phyloP scores from a whole-genome alignment of 35 echinoderm and acorn worm genomes.

The Diadema setosum region DNA sequence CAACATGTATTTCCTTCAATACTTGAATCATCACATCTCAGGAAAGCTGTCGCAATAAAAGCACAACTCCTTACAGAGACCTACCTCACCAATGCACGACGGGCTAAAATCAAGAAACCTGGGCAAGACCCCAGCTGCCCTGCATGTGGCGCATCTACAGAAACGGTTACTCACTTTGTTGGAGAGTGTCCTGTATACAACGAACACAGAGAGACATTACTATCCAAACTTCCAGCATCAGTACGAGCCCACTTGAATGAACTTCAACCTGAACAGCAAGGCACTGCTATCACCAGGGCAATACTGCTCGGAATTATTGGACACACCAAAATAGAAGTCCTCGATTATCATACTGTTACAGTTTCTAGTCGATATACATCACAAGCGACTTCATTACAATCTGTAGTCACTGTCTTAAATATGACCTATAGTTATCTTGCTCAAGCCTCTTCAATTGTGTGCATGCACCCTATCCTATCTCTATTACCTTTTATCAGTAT shows the following conservation, averaged over 20 bases:
- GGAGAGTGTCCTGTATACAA: not conserved
- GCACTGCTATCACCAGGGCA: not conserved
- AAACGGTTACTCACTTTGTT: not conserved
- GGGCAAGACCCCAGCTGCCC: not conserved
- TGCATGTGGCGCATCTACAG: not conserved
- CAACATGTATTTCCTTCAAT: not conserved
- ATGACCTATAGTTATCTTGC: too few species aligned
- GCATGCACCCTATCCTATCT: too few species aligned
- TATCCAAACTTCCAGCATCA: not conserved
- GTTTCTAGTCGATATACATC: not conserved
- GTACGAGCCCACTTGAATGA: not conserved
- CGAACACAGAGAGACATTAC: not conserved
- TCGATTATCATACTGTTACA: not conserved
- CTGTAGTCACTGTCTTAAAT: not conserved
- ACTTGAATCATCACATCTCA: too few species aligned
- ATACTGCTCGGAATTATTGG: not conserved
- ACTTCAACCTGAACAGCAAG: not conserved
- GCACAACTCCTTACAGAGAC: not conserved
- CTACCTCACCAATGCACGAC: not conserved
- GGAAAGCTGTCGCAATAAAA: not conserved
- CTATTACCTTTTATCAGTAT: too few species aligned
- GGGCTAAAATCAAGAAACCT: not conserved
- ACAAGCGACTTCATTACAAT: not conserved
- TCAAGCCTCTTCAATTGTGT: too few species aligned
- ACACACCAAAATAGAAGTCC: not conserved